phyloP scores from a whole-genome alignment of 2,797 vertebrate genomes.

The Cuculus canorus region DNA sequence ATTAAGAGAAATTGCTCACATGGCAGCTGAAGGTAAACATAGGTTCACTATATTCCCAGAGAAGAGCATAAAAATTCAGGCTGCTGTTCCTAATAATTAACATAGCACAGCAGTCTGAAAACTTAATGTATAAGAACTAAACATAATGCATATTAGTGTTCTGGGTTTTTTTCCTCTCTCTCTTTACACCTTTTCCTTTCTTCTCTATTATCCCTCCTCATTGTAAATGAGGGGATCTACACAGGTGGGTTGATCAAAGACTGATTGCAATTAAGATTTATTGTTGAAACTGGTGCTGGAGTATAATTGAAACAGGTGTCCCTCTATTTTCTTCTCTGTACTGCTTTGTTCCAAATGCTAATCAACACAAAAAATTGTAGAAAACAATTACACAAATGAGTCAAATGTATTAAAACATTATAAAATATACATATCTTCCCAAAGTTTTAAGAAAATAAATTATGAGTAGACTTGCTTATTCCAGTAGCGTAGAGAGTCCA shows the following conservation, averaged over 20 bases:
- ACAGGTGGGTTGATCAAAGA: constrained; percentile 63
- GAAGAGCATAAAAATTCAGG: not conserved
- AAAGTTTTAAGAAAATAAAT: not conserved
- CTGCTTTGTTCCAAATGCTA: constrained; percentile 29
- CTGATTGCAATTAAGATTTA: constrained; percentile 65
- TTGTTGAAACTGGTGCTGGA: constrained; percentile 30
- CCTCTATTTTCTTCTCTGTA: constrained; percentile 12
- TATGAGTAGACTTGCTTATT: not conserved
- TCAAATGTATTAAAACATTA: not conserved
- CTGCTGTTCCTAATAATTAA: constrained; percentile 25
- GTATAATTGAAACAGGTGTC: constrained; percentile 63
- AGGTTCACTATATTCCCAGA: not conserved
- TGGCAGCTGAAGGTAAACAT: constrained; percentile 21
- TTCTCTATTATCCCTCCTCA: not conserved
- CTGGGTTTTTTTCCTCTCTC: not conserved
- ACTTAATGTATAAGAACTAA: not conserved
- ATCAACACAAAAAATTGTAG: constrained; percentile 28
- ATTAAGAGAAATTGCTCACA: not conserved
- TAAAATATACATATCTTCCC: not conserved
- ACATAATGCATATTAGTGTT: not conserved
- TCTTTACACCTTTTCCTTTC: not conserved
- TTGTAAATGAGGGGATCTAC: not conserved
- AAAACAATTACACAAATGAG: constrained; percentile 8
- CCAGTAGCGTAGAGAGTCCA: not conserved
- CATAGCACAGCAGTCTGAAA: not conserved